Conservation (phyloP, 2,888 invertebrate genomes). For the Yponomeuta sedellus region DNA sequence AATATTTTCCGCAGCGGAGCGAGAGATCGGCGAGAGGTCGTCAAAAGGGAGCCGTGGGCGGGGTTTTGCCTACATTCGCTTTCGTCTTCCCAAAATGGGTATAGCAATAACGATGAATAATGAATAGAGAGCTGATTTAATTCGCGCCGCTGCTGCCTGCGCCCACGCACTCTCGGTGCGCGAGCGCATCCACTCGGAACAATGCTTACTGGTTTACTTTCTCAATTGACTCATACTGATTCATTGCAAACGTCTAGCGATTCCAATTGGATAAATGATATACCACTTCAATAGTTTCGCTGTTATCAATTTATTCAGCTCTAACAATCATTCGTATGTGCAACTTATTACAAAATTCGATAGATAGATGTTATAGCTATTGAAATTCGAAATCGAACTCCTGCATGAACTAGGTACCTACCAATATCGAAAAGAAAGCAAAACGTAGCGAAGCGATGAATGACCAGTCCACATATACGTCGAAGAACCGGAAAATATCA, state of each 20-base stretch:
- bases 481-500: neutral
- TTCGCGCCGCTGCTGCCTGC: conserved; percentile 61
- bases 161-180: conserved; percentile 60
- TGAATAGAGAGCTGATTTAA: conserved; percentile 75
- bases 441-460: neutral
- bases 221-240: conserved; percentile 73
- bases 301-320: neutral
- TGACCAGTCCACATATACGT: conserved; percentile 8
- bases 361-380: too few relatives aligned
- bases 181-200: conserved; percentile 74
- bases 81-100: conserved; percentile 67
- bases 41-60: conserved; percentile 32
- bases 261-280: conserved; percentile 65
- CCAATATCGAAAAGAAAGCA: neutral
- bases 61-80: conserved; percentile 64
- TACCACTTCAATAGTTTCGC: conserved; percentile 25
- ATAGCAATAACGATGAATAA: conserved; percentile 75
- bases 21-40: conserved; percentile 8
- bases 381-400: too few relatives aligned
- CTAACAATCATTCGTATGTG: neutral
- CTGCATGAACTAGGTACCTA: neutral
- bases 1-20: conserved; percentile 1
- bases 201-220: conserved; percentile 75
- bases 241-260: conserved; percentile 63
- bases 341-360: too few relatives aligned